Percentiles rank a stretch among this genome's conserved stretches.
phyloP scores from a whole-genome alignment of 2,797 vertebrate species.

The Sebastes nivosus region DNA sequence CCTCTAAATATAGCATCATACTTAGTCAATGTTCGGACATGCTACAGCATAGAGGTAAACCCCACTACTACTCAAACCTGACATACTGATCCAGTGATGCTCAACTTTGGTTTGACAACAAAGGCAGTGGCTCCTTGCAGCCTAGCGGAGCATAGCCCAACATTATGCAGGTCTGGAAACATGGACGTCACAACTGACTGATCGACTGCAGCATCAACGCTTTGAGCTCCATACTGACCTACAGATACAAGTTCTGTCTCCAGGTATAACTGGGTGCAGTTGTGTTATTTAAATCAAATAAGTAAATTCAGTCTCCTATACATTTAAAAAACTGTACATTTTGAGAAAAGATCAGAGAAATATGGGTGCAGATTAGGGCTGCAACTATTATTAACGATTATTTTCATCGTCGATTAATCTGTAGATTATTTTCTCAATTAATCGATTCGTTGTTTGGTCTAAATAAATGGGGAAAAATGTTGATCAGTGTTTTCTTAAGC shows the following conservation, averaged over 20 bases:
- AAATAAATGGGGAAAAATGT: rapidly evolving
- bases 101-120: conserved; percentile 11
- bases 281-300: background rate
- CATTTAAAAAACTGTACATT: background rate
- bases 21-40: background rate
- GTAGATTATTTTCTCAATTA: no score
- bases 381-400: no score
- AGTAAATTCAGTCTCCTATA: background rate
- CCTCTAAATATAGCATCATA: conserved; percentile 3
- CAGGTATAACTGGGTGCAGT: background rate
- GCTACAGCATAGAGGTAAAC: background rate
- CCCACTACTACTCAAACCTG: background rate
- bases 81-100: conserved; percentile 19
- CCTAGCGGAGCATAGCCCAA: background rate
- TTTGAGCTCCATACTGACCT: background rate
- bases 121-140: background rate
- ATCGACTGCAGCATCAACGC: background rate
- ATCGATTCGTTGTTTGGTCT: no score
- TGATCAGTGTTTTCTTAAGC: rapidly evolving
- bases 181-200: conserved; percentile 4
- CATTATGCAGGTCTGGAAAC: background rate
- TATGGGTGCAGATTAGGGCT: background rate
- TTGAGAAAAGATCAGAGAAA: background rate
- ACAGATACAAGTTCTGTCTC: background rate
- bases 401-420: no score